Percentiles rank a stretch among this genome's conserved stretches.
These are phyloP conservation scores for Semotilus atromaculatus DNA, from an alignment of 2,797 vertebrate species.

Conservation along the genomic window DNA sequence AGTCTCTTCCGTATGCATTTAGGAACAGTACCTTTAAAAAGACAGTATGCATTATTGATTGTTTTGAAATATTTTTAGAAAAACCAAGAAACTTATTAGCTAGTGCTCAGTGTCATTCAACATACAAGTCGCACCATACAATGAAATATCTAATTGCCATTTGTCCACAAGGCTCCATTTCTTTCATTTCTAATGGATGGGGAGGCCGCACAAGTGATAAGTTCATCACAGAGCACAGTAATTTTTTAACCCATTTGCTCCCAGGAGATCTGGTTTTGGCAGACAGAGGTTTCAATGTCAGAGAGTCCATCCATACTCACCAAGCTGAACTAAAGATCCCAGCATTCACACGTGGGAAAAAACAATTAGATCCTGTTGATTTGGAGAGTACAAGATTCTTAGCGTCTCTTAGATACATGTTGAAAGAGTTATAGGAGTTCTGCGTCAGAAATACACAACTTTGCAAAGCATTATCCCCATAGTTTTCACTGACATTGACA, in stretches of 20 bases:
- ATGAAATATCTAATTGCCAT: background rate
- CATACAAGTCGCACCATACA: background rate
- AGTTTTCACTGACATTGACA: background rate
- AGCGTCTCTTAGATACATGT: background rate
- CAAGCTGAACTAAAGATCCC: too few species aligned
- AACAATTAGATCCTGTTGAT: background rate
- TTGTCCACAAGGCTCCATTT: background rate
- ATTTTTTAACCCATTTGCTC: background rate
- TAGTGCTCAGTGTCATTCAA: background rate
- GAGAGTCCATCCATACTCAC: background rate
- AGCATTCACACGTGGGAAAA: background rate
- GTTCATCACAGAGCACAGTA: background rate
- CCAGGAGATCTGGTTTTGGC: background rate
- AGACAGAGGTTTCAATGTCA: background rate
- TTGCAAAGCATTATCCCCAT: background rate
- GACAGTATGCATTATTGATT: background rate
- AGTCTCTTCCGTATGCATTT: background rate
- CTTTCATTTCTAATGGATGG: background rate
- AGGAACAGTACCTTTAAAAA: background rate
- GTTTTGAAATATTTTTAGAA: background rate
- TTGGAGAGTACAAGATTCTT: background rate
- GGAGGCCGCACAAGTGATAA: background rate
- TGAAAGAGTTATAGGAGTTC: background rate
- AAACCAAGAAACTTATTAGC: background rate
- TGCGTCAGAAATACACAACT: background rate